A percentile compares a stretch with the other conserved stretches of the same genome.
phyloP scores from a whole-genome alignment of 1,140 invertebrate species.

The Drosophila ananassae region DNA sequence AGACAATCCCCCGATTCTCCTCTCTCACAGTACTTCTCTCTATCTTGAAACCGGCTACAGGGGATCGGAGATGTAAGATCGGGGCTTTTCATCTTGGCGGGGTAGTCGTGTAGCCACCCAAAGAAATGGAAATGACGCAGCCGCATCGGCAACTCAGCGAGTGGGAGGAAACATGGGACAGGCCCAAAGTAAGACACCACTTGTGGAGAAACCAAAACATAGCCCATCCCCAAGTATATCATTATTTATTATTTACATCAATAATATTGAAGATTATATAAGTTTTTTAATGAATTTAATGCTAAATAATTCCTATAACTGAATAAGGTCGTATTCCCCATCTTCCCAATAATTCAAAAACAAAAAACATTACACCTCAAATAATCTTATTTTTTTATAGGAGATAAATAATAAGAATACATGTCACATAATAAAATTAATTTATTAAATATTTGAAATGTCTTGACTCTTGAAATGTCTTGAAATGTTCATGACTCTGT shows the following conservation, averaged over 20 bases:
- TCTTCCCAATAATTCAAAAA: too few species aligned
- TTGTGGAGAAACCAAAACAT: slow-evolving; percentile 22
- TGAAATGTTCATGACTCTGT: not conserved
- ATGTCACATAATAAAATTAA: too few species aligned
- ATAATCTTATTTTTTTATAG: too few species aligned
- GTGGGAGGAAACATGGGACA: slow-evolving; percentile 34
- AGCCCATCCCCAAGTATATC: not conserved
- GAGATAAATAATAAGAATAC: too few species aligned
- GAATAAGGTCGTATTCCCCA: too few species aligned
- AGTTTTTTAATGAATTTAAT: not conserved
- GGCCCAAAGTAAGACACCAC: slow-evolving; percentile 23
- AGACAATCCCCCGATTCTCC: not conserved
- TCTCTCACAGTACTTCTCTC: not conserved
- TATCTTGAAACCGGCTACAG: slow-evolving; percentile 41
- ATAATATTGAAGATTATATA: not conserved
- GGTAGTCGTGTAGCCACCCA: slow-evolving; percentile 30
- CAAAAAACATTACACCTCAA: too few species aligned
- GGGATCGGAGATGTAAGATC: not conserved
- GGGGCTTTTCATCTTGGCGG: slow-evolving; percentile 52
- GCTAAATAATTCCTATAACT: not conserved
- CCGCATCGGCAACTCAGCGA: slow-evolving; percentile 8
- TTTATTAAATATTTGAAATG: too few species aligned
- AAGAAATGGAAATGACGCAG: slow-evolving; percentile 56
- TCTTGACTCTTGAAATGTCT: too few species aligned
- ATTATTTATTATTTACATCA: not conserved